Evolutionary conservation across 2,888 invertebrate genomes (phyloP).

Genomic region (Pachycephus smyrnensis): DNA sequence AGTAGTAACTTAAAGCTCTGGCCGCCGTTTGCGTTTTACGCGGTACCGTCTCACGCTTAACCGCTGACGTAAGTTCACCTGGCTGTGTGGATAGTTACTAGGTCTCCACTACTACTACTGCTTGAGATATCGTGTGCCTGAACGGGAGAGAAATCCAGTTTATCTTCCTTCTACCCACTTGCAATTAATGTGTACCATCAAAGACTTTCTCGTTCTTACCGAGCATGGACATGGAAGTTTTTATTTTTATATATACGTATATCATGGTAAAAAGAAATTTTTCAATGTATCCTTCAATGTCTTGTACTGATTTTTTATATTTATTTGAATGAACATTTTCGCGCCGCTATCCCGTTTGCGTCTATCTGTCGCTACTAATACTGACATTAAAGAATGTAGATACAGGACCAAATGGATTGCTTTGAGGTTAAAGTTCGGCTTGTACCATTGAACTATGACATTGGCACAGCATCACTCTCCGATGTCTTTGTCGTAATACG

Average conservation of each 20-base stretch:
- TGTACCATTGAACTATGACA: neutral
- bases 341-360: neutral
- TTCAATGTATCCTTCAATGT: neutral
- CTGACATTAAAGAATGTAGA: neutral
- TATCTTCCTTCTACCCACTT: neutral
- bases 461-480: neutral
- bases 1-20: slow-evolving; percentile 30
- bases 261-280: neutral
- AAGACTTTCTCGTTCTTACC: neutral
- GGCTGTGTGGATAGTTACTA: neutral
- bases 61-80: neutral
- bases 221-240: fast-evolving
- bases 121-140: neutral
- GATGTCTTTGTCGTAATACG: slow-evolving; percentile 2
- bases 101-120: neutral
- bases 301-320: neutral
- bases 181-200: neutral
- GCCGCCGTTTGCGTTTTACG: neutral
- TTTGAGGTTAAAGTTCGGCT: neutral
- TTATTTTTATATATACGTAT: fast-evolving
- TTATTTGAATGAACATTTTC: neutral
- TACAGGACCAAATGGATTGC: neutral
- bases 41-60: neutral
- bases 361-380: neutral
- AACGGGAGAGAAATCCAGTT: neutral